Base-by-base conservation (phyloP, 2,113 vertebrate genomes). In the Paraplagusia blochii region DNA sequence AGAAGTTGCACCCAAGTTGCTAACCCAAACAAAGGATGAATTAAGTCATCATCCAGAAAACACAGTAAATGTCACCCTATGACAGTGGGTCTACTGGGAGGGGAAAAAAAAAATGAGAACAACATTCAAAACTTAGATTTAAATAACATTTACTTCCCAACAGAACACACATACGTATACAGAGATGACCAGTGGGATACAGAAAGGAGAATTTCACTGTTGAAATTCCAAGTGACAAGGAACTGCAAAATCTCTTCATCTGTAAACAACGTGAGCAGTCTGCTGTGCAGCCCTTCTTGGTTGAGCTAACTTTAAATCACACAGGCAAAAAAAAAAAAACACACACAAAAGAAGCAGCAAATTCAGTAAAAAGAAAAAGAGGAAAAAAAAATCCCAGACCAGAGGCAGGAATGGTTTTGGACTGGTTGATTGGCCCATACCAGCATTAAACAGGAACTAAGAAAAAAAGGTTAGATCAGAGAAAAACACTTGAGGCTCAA, bases 61-160 rank as follows among this genome's bases (percentile, higher is more conserved):
- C n/a, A n/a, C n/a, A n/a, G n/a, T n/a, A n/a, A n/a, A n/a, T 42
- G 36, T 22, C 19, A 51, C 16, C 11, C 5, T 33, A 38, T 10
- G 36, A 38, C 36, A 38, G 3, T 38, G 10, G 36, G 36, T 36
- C n/a, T n/a, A n/a, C n/a, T n/a, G 6, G 22, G 6, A 29, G 22
- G 22, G 22, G 6, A 29, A 29, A 29, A 29, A 29, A 29, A 29
- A 29, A 29, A 29, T n/a, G n/a, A n/a, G n/a, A 29, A 29, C 22
- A 29, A 29, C 2, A 29, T 4, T 4, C 22, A 29, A 38, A 38
- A 38, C 36, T 14, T 75, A 46, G 69, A 63, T 87, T 87, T 90
- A 90, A 91, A 91, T 88, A 90, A 92, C 87, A 90, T 92, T 91
- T 91, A 92, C 88, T 91, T 81, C 70, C 82, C 65, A 85, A 83